phyloP scores from a whole-genome alignment of 2,797 vertebrate species.

The Parauchenoglanis ngamensis region DNA sequence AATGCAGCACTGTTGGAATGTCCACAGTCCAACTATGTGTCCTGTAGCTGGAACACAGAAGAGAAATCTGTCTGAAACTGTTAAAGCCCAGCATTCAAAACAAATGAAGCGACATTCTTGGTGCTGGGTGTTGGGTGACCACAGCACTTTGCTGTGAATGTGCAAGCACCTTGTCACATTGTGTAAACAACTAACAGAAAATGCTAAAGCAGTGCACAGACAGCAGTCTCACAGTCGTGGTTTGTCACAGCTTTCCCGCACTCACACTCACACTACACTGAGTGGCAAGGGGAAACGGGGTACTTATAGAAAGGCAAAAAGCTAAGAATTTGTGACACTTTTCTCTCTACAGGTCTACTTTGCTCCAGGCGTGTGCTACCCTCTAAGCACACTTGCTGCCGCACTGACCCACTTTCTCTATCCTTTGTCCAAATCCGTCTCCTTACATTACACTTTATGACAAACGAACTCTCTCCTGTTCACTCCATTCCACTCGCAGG shows the following conservation, averaged over 20 bases:
- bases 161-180: slow-evolving; percentile 27
- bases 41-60: slow-evolving; percentile 2
- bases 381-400: slow-evolving; percentile 29
- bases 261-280: slow-evolving; percentile 27
- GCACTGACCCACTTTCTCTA: slow-evolving; percentile 59
- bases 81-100: slow-evolving; percentile 12
- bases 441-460: slow-evolving; percentile 50
- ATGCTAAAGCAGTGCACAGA: slow-evolving; percentile 4
- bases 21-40: neutral
- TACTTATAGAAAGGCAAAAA: slow-evolving; percentile 42
- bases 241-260: slow-evolving; percentile 23
- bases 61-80: slow-evolving; percentile 28
- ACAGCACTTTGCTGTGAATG: slow-evolving; percentile 23
- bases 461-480: slow-evolving; percentile 52
- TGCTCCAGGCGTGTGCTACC: slow-evolving; percentile 31
- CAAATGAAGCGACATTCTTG: neutral
- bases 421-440: slow-evolving; percentile 57
- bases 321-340: slow-evolving; percentile 54
- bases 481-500: slow-evolving; percentile 47
- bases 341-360: slow-evolving; percentile 33
- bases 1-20: neutral
- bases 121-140: slow-evolving; percentile 7
- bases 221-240: slow-evolving; percentile 8
- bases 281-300: slow-evolving; percentile 16
- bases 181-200: slow-evolving; percentile 38